Evolutionary conservation across 2,113 vertebrate genomes (phyloP).

Genomic region (Progne subis): DNA sequence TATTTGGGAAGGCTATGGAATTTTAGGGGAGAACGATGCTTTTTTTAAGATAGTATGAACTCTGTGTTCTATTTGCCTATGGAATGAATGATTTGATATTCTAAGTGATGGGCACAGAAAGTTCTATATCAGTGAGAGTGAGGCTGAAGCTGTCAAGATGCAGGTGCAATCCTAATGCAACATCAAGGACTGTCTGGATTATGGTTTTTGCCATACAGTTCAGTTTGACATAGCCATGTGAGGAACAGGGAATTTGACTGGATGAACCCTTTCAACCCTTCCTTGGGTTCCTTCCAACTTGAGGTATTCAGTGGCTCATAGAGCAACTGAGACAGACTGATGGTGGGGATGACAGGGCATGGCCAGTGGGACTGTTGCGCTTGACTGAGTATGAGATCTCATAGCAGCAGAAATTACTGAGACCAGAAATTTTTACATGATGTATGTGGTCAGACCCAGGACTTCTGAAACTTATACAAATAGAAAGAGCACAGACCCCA

Average conservation of each 20-base stretch:
- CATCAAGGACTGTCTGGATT: not conserved
- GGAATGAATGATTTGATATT: not conserved
- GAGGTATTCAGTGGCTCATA: not conserved
- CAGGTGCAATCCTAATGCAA: not conserved
- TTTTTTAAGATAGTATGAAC: not conserved
- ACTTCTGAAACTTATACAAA: not conserved
- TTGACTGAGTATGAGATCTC: not conserved
- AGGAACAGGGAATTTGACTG: not conserved
- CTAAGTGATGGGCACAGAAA: not conserved
- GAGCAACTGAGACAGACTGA: not conserved
- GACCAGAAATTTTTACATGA: not conserved
- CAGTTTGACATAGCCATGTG: accelerated
- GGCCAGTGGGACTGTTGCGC: accelerated
- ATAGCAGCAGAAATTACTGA: not conserved
- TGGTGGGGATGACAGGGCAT: accelerated
- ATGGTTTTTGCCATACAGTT: not conserved
- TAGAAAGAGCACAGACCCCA: not conserved
- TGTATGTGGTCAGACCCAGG: not conserved
- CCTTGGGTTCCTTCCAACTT: not conserved
- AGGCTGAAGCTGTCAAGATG: not conserved
- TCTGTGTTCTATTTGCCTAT: not conserved
- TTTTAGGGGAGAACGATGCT: accelerated
- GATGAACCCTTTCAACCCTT: not conserved
- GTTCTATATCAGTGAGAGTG: accelerated
- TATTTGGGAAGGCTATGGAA: not conserved